These are phyloP conservation scores for Lutjanus erythropterus DNA, from an alignment of 2,113 vertebrate species.

Conservation along the genomic window DNA sequence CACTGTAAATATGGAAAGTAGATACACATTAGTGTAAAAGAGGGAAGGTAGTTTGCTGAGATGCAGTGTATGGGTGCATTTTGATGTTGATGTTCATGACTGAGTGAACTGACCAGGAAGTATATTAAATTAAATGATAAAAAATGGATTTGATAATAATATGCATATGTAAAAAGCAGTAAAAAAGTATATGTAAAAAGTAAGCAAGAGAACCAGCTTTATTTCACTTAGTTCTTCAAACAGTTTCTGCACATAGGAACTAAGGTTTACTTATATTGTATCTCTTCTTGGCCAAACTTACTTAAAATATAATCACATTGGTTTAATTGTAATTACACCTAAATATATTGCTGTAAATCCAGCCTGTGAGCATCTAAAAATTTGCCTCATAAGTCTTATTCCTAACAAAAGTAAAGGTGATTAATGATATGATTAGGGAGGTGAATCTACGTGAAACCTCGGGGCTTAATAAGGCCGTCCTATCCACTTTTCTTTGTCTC, in stretches of 20 bases:
- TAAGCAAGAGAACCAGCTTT: not conserved
- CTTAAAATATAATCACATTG: not conserved
- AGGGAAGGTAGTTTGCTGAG: not conserved
- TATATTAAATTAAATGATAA: not conserved
- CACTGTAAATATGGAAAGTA: not conserved
- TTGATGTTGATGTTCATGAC: not conserved
- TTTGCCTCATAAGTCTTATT: not conserved
- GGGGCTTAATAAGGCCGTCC: not conserved
- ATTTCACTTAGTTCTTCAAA: not conserved
- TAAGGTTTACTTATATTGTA: not conserved
- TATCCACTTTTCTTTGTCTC: not conserved
- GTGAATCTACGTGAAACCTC: not conserved
- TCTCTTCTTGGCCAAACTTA: no score
- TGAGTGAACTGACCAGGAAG: not conserved
- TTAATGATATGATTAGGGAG: not conserved
- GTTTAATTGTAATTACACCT: not conserved
- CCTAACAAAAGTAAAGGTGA: conserved; percentile 2
- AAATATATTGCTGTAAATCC: not conserved
- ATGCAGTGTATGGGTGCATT: not conserved
- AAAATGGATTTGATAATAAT: not conserved
- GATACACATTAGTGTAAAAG: not conserved
- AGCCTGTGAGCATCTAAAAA: not conserved
- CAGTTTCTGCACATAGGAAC: not conserved
- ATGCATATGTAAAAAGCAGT: no score
- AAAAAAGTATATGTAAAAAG: not conserved